These are phyloP conservation scores for Marmota flaviventris DNA, from an alignment of 2,113 vertebrate genomes.

Conservation along the genomic window DNA sequence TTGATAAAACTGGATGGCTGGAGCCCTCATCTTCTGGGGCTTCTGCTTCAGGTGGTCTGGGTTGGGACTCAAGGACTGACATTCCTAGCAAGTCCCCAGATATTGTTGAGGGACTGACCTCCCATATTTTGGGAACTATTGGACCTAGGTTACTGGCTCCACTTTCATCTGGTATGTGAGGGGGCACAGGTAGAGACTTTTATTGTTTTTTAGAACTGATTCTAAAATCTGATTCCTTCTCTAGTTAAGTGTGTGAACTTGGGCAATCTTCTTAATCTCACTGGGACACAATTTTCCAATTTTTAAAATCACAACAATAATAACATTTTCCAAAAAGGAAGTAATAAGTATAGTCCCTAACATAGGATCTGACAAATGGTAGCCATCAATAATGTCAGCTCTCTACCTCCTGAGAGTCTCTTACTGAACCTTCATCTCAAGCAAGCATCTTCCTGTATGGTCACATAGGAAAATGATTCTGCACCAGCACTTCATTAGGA, in stretches of 20 bases:
- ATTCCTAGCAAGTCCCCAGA: background rate
- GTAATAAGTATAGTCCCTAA: background rate
- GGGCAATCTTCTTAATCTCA: background rate
- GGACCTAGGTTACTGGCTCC: no score
- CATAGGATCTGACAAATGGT: background rate
- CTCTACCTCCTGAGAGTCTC: background rate
- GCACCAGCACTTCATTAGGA: background rate
- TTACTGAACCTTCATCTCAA: background rate
- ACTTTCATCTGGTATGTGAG: background rate
- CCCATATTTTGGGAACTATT: background rate
- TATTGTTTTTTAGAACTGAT: background rate
- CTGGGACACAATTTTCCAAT: background rate
- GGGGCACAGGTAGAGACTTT: fast-evolving
- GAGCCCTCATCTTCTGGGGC: no score
- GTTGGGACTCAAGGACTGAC: background rate
- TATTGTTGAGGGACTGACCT: background rate
- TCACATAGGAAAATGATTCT: background rate
- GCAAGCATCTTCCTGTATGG: background rate
- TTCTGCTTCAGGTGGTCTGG: background rate
- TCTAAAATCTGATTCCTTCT: background rate
- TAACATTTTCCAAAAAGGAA: background rate
- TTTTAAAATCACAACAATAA: background rate
- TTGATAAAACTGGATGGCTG: background rate
- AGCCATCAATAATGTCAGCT: background rate
- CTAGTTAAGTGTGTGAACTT: background rate